Base-by-base conservation (phyloP, 2,888 invertebrate species). In the Melitaea athalia region DNA sequence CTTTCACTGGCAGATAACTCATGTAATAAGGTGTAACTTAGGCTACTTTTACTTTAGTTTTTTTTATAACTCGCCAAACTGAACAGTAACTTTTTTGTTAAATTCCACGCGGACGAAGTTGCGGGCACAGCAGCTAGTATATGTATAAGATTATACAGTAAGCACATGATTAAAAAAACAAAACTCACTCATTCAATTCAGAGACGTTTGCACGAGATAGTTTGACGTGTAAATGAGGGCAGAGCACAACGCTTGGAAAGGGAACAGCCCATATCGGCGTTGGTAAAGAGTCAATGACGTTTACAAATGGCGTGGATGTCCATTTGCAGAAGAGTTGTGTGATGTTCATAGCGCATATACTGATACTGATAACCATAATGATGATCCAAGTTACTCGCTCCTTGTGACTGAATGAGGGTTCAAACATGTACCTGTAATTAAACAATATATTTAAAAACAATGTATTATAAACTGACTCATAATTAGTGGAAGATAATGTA, bases 241-340 rank as follows among this genome's bases (percentile, higher is more conserved):
- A 93, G 3, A 93, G 72, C 0, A 92, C 89, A 1, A 93, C 91
- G 0, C 85, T 89, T 0, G 93, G 93, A 68, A 93, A 93, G 0
- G 93, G 93, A 0, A 93, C 85, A 0, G 92, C 89, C 89, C 91
- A 93, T 8, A 93, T 85, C 0, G 93, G 92, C 0, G 92, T 88
- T 0, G 91, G 90, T 47, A 88, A 73, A 0, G 92, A 90, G 74
- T 93, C 93, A 15, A 93, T 89, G 10, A 92, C 92, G 67, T 93
- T 90, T 59, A 90, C 92, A 72, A 92, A 93, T 0, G 92, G 92
- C 0, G 87, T 86, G 0, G 89, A 88, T 0, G 85, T 86, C 88
- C 91, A 92, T 68, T 91, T 91, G 74, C 80, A 77, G 77, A 88
- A 85, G 33, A 92, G 77, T 72, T 86, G 87, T 70, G 85, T 85